Percentiles rank a stretch among this genome's conserved stretches.
phyloP scores from a whole-genome alignment of 2,113 vertebrate genomes.

The Dasyprocta punctata region DNA sequence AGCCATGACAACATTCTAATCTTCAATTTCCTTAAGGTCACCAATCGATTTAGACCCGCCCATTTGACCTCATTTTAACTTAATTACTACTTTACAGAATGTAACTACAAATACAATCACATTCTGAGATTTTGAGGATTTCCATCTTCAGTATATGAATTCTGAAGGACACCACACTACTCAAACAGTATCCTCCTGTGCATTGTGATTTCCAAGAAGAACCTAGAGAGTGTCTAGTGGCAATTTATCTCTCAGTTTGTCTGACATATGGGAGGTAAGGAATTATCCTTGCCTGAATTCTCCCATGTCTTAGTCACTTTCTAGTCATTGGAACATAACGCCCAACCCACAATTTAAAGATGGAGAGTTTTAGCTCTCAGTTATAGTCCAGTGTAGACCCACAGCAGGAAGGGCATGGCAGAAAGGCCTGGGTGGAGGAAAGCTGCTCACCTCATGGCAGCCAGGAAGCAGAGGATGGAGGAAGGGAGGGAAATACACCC shows the following conservation, averaged over 20 bases:
- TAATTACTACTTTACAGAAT: neutral
- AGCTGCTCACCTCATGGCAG: neutral
- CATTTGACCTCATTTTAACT: neutral
- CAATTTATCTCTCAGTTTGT: neutral
- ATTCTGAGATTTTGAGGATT: neutral
- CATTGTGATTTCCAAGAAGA: neutral
- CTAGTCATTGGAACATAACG: neutral
- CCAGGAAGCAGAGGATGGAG: neutral
- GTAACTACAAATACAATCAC: neutral
- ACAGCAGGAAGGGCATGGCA: neutral
- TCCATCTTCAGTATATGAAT: neutral
- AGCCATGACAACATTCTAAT: neutral
- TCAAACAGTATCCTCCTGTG: neutral
- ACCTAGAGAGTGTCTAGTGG: neutral
- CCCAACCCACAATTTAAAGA: neutral
- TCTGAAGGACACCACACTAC: neutral
- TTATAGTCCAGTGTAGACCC: neutral
- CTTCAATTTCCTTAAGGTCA: neutral
- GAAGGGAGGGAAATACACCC: neutral
- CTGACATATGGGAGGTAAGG: neutral
- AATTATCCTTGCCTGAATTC: neutral
- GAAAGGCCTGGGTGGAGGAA: neutral
- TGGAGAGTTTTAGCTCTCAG: neutral
- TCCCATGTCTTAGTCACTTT: neutral
- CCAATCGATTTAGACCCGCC: neutral